Conservation (phyloP, 1,140 invertebrate species). For the Lasaia peninsularis region DNA sequence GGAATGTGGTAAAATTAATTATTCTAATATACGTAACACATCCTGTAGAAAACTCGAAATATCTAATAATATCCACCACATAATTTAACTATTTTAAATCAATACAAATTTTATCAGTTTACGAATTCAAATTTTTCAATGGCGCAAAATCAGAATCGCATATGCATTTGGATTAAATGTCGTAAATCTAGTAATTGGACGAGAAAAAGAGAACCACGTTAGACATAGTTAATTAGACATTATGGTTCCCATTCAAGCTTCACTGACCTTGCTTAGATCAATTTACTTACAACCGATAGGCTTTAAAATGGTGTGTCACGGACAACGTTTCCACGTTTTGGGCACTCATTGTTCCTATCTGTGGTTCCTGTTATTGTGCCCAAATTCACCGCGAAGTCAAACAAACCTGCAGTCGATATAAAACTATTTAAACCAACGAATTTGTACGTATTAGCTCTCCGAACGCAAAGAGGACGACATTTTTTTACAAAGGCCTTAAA, state of each 20-base stretch:
- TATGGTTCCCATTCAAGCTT: conserved; percentile 28
- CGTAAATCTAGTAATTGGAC: too few relatives aligned
- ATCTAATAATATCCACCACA: too few relatives aligned
- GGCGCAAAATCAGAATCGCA: too few relatives aligned
- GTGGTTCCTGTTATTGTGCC: conserved; percentile 75
- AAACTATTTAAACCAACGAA: conserved; percentile 48
- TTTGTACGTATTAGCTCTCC: conserved; percentile 35
- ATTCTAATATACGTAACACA: too few relatives aligned
- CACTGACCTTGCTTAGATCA: conserved; percentile 47
- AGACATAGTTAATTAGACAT: not conserved
- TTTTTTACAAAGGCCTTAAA: conserved; percentile 15
- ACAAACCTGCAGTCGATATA: conserved; percentile 61
- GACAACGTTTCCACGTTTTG: conserved; percentile 39
- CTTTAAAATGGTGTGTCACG: conserved; percentile 58
- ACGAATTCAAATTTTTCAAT: too few relatives aligned
- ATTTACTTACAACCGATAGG: conserved; percentile 35
- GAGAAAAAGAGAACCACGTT: too few relatives aligned
- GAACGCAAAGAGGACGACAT: conserved; percentile 19
- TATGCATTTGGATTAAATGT: too few relatives aligned
- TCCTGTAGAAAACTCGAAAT: too few relatives aligned
- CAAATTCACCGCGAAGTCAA: conserved; percentile 68
- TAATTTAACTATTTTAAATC: too few relatives aligned
- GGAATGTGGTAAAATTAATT: too few relatives aligned
- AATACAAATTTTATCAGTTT: too few relatives aligned
- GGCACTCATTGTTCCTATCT: conserved; percentile 57